A percentile compares a stretch with the other conserved stretches of the same genome.
Evolutionary conservation across 2,888 invertebrate genomes (phyloP).

Genomic region (Meloe dianella): DNA sequence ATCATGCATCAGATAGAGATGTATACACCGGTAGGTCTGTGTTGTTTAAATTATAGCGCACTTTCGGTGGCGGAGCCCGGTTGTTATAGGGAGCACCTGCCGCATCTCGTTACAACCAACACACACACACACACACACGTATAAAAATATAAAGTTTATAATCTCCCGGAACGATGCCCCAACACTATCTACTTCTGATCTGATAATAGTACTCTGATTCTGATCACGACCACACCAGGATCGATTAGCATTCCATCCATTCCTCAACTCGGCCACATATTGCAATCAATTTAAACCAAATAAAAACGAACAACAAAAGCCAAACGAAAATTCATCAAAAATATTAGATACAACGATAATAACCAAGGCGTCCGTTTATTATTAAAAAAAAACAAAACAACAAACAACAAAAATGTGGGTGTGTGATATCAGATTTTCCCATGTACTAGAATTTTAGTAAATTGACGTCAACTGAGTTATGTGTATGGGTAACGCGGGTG

Average conservation of each 20-base stretch:
- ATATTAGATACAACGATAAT: not conserved
- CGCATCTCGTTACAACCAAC: conserved; percentile 4
- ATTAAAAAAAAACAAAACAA: not conserved
- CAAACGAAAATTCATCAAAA: not conserved
- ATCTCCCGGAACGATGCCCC: conserved; percentile 1
- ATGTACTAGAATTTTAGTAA: not conserved
- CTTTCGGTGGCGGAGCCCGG: conserved; percentile 3
- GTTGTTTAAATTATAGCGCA: conserved; percentile 1
- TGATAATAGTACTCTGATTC: conserved; percentile 18
- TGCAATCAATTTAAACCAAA: not conserved
- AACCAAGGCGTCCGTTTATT: not conserved
- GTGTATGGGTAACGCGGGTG: conserved; percentile 2
- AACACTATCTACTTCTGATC: conserved; percentile 9
- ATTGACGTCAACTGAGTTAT: too few relatives aligned
- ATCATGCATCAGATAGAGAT: not conserved
- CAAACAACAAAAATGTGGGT: too few relatives aligned
- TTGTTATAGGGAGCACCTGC: conserved; percentile 5
- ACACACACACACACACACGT: not conserved
- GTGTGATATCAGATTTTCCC: conserved; percentile 5
- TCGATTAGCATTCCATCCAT: conserved; percentile 29
- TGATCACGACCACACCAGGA: conserved; percentile 25
- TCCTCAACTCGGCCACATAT: conserved; percentile 3
- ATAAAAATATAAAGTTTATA: not conserved
- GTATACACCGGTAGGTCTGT: not conserved
- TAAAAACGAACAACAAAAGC: not conserved